Evolutionary conservation across 2,113 vertebrate genomes (phyloP).

Genomic region (Semnopithecus entellus): DNA sequence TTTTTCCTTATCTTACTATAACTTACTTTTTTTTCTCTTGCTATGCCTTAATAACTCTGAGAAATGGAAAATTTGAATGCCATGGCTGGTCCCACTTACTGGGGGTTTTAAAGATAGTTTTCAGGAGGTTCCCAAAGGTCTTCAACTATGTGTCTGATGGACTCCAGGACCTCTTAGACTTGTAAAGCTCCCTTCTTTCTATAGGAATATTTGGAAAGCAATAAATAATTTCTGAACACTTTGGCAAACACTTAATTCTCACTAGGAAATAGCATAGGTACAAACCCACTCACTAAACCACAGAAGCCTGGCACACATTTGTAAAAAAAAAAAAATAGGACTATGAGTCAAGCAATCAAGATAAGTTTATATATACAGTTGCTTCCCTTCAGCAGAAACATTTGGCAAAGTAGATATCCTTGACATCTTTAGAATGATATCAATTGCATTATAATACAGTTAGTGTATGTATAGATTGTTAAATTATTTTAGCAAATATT

Average conservation of each 20-base stretch:
- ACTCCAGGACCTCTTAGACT: background rate
- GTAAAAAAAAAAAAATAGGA: constrained; percentile 10
- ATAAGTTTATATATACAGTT: background rate
- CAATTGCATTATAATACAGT: background rate
- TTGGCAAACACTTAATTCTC: background rate
- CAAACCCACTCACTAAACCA: background rate
- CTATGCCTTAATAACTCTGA: background rate
- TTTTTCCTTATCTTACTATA: background rate
- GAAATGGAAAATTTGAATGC: constrained; percentile 21
- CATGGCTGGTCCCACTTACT: background rate
- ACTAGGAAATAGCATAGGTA: background rate
- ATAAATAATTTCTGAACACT: background rate
- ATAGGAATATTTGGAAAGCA: constrained; percentile 5
- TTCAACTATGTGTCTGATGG: background rate
- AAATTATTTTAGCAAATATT: constrained; percentile 23
- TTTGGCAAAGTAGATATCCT: background rate
- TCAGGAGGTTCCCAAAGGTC: background rate
- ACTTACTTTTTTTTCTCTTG: background rate
- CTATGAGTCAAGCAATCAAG: background rate
- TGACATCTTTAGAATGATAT: background rate
- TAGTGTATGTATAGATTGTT: background rate
- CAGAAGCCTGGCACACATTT: background rate
- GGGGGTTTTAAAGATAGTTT: background rate
- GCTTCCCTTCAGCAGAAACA: constrained; percentile 28
- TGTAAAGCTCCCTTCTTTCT: background rate